Evolutionary conservation across 2,888 invertebrate genomes (phyloP), one percentile per base, ranked within the genome.

Genomic region (Papilio demoleus): DNA sequence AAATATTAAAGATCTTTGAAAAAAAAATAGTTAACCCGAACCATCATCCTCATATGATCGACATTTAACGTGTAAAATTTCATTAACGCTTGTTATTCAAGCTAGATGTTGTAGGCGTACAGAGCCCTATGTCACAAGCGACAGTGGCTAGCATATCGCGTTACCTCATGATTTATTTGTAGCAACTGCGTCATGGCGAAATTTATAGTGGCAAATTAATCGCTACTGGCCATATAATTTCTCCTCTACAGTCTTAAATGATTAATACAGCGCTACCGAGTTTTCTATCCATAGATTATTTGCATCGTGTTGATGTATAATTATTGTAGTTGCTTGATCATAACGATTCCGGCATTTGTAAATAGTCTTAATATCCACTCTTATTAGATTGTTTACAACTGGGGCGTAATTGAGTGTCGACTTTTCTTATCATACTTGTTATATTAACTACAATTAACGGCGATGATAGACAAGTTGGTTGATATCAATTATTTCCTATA

Each of bases 81-180:
- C 27, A 27, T 27, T 27, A 22, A 53, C 14, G n/a, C 12, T 22
- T 50, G 27, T 47, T 47, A 47, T 47, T 24, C 14, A 53, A 27
- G 27, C 8, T 53, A 27, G 12, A 50, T 14, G n/a, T 2, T 19
- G 45, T 58, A 14, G 17, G 8, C 42, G 12, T 27, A 61, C 31
- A 6, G 4, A 12, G 38, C 76, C 47, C 72, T 81, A 67, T 75
- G 76, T 76, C 75, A 70, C 77, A 60, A 34, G 72, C 56, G 64
- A 77, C 81, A 76, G 83, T 80, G 81, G 82, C 82, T 14, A 53
- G 53, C 73, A 73, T 83, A 85, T 85, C 83, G 78, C 78, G 79
- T 87, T 86, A 82, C 79, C 64, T 60, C 70, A 75, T 83, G 84
- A 87, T 87, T 85, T 88, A 87, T 86, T 76, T 72, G 74, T 75